phyloP scores from a whole-genome alignment of 1,140 invertebrate species.

The Bombus confusus region DNA sequence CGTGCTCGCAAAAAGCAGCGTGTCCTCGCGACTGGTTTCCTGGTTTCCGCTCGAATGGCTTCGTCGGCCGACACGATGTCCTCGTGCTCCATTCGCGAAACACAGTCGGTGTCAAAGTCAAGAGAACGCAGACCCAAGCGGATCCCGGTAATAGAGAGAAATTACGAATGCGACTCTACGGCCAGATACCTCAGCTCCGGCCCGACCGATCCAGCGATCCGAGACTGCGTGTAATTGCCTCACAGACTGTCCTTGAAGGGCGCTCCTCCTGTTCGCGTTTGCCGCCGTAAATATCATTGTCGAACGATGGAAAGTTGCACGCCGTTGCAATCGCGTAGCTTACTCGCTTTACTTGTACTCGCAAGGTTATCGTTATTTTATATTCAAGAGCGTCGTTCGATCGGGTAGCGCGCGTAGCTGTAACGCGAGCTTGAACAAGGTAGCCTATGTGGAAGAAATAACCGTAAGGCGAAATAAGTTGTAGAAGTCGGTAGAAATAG shows the following conservation, averaged over 20 bases:
- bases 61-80: slow-evolving; percentile 55
- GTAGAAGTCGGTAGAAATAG: not conserved
- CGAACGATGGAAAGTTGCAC: not conserved
- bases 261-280: not conserved
- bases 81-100: slow-evolving; percentile 71
- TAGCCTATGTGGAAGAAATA: not conserved
- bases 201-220: not conserved
- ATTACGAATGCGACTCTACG: not conserved
- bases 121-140: slow-evolving; percentile 59
- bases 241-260: slow-evolving; percentile 11
- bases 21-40: slow-evolving; percentile 70
- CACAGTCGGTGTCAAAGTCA: slow-evolving; percentile 72
- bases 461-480: not conserved
- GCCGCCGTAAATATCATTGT: not conserved
- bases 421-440: not conserved
- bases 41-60: slow-evolving; percentile 79
- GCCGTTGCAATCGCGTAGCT: not conserved
- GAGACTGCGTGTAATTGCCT: slow-evolving; percentile 13
- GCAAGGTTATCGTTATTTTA: not conserved
- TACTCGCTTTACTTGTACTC: not conserved
- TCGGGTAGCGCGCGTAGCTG: not conserved
- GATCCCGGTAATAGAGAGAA: not conserved
- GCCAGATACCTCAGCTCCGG: not conserved
- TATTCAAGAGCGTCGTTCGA: not conserved
- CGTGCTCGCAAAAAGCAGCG: slow-evolving; percentile 47